phyloP scores from a whole-genome alignment of 2,797 vertebrate genomes.

The Margarornis squamiger region DNA sequence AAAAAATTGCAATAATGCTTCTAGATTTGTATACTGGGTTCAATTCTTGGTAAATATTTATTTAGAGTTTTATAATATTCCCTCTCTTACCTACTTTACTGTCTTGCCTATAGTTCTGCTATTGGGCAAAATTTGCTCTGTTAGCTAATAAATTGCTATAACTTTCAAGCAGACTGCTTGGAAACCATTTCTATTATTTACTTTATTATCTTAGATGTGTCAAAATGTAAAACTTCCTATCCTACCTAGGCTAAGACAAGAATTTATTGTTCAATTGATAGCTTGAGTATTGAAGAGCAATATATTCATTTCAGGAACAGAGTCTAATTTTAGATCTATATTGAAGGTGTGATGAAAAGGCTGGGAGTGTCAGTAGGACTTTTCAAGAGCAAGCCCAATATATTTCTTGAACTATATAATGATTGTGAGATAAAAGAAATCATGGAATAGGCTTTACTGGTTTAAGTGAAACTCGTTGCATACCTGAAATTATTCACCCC shows the following conservation, averaged over 20 bases:
- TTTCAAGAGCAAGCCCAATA: background rate
- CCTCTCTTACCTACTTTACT: constrained; percentile 22
- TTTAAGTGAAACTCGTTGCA: background rate
- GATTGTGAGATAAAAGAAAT: background rate
- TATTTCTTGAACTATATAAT: background rate
- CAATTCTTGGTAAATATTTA: background rate
- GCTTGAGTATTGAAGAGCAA: constrained; percentile 5
- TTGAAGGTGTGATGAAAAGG: constrained; percentile 5
- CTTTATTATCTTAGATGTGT: constrained; percentile 49
- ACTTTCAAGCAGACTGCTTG: background rate
- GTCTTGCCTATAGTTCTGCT: constrained; percentile 17
- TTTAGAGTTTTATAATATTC: background rate
- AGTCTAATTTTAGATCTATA: constrained; percentile 29
- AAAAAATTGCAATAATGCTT: background rate
- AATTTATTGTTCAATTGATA: constrained; percentile 49
- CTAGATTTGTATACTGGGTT: background rate
- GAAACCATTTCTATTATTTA: constrained; percentile 53
- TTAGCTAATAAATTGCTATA: constrained; percentile 33
- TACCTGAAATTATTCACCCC: background rate
- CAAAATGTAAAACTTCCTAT: constrained; percentile 42
- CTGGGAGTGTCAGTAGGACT: background rate
- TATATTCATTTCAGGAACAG: constrained; percentile 37
- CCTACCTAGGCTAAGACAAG: constrained; percentile 39
- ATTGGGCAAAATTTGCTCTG: constrained; percentile 37
- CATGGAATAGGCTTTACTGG: background rate